phyloP scores from a whole-genome alignment of 2,113 vertebrate species.

The Actinemys pallida region DNA sequence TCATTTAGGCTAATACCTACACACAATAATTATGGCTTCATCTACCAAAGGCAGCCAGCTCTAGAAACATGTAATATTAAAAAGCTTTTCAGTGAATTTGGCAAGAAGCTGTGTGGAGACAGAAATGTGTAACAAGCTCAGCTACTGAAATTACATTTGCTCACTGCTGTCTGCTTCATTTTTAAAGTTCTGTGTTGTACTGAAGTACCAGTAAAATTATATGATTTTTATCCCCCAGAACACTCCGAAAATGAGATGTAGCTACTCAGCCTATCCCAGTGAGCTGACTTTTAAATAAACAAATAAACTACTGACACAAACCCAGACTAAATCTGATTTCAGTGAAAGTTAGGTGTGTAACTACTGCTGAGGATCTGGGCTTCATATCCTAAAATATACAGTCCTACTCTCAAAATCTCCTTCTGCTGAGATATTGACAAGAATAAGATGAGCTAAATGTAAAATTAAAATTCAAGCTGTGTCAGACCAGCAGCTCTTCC shows the following conservation, averaged over 20 bases:
- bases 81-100: neutral
- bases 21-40: neutral
- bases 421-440: neutral
- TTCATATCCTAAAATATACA: neutral
- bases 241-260: neutral
- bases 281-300: neutral
- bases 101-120: neutral
- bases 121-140: neutral
- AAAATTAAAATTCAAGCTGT: neutral
- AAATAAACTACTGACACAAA: neutral
- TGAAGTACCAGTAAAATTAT: neutral
- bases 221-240: neutral
- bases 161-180: neutral
- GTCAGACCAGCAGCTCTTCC: neutral
- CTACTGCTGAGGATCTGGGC: too few species aligned
- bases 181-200: neutral
- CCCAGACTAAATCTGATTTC: neutral
- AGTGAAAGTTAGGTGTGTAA: too few species aligned
- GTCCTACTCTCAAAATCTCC: neutral
- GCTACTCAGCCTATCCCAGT: neutral
- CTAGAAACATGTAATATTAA: neutral
- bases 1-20: neutral
- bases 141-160: neutral
- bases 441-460: neutral
- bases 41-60: neutral